These are phyloP conservation scores for Cichlasoma orientale DNA, from an alignment of 2,797 vertebrate genomes.

Conservation along the genomic window DNA sequence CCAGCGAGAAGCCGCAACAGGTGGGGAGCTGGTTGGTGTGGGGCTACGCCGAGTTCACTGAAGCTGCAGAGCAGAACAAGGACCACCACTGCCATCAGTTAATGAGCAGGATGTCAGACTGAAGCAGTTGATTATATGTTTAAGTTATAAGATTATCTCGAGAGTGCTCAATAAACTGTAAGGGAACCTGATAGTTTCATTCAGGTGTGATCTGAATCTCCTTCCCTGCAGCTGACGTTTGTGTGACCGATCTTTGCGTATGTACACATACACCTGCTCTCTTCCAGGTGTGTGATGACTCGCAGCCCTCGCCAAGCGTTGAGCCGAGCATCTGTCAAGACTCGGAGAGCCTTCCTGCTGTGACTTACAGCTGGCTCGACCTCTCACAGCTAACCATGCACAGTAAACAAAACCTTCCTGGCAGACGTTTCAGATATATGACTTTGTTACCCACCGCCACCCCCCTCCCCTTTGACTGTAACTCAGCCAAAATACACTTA, in stretches of 20 bases:
- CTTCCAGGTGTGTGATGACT: constrained; percentile 33
- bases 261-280: constrained; percentile 9
- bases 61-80: too few relatives aligned
- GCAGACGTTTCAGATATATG: constrained; percentile 42
- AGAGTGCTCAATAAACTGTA: not conserved
- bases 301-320: not conserved
- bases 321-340: constrained; percentile 4
- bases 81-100: too few relatives aligned
- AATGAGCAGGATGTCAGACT: too few relatives aligned
- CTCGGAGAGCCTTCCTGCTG: constrained; percentile 35
- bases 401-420: constrained; percentile 48
- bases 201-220: not conserved
- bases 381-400: constrained; percentile 36
- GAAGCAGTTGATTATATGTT: too few relatives aligned
- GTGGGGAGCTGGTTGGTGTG: too few relatives aligned
- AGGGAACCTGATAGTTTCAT: not conserved
- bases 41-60: too few relatives aligned
- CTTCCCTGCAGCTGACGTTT: not conserved
- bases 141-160: not conserved
- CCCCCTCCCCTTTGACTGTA: constrained; percentile 21
- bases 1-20: too few relatives aligned
- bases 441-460: not conserved
- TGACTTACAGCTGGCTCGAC: constrained; percentile 61
- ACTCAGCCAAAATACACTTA: constrained; percentile 54
- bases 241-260: not conserved